phyloP scores from a whole-genome alignment of 2,113 vertebrate genomes.

The Rutilus rutilus region DNA sequence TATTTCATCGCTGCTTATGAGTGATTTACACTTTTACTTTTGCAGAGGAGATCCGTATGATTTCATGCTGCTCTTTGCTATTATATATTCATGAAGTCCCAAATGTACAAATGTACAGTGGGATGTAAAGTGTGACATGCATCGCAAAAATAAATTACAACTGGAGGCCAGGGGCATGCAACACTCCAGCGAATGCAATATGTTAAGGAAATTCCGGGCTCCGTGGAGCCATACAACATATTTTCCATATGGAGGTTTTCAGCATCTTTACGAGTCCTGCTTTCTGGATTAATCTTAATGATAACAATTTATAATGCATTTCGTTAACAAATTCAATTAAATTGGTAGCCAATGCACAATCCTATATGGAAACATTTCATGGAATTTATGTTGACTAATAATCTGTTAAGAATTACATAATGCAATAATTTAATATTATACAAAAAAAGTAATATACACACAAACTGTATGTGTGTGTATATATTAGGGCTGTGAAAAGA shows the following conservation, averaged over 20 bases:
- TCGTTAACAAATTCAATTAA: not conserved
- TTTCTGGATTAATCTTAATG: not conserved
- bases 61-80: constrained; percentile 37
- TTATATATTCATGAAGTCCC: constrained; percentile 52
- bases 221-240: constrained; percentile 4
- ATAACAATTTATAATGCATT: not conserved
- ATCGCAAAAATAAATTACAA: constrained; percentile 46
- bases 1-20: constrained; percentile 55
- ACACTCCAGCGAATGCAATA: constrained; percentile 31
- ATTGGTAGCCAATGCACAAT: not conserved
- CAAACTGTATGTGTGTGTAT: too few relatives aligned
- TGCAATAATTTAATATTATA: too few relatives aligned
- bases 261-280: constrained; percentile 15
- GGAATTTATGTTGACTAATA: too few relatives aligned
- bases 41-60: constrained; percentile 53
- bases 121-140: constrained; percentile 46
- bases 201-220: constrained; percentile 35
- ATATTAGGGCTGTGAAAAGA: too few relatives aligned
- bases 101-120: constrained; percentile 49
- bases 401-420: too few relatives aligned
- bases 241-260: constrained; percentile 34
- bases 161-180: constrained; percentile 36
- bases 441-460: too few relatives aligned
- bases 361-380: not conserved
- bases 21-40: constrained; percentile 59